Percentiles rank a stretch among this genome's conserved stretches.
Evolutionary conservation across 2,888 invertebrate species (phyloP).

Genomic region (Leptinotarsa peninsularis): DNA sequence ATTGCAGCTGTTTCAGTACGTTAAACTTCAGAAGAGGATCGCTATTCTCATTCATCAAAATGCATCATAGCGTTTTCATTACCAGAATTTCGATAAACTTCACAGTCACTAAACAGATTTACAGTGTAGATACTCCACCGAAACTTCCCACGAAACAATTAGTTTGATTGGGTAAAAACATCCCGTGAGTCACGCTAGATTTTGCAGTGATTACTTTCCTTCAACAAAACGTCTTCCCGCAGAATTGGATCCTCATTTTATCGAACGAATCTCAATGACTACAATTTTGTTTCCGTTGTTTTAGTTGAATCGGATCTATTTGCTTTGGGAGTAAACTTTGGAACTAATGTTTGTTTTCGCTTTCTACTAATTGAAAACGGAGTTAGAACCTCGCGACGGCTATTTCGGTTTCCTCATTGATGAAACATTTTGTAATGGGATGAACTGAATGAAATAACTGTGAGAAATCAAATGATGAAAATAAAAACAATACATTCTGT

Average conservation of each 20-base stretch:
- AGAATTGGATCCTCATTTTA: constrained; percentile 42
- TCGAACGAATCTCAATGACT: constrained; percentile 49
- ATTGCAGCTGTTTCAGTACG: no score
- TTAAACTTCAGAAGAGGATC: no score
- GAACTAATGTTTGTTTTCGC: constrained; percentile 35
- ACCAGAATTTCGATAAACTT: background rate
- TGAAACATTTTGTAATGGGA: no score
- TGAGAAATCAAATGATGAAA: no score
- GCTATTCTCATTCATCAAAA: background rate
- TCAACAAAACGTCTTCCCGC: constrained; percentile 42
- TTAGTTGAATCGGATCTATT: constrained; percentile 19
- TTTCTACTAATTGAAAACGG: constrained; percentile 13
- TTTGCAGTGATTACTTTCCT: constrained; percentile 47
- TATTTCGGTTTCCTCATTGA: background rate
- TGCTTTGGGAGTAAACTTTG: constrained; percentile 20
- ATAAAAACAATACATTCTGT: no score
- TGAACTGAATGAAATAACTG: no score
- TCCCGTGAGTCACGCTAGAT: constrained; percentile 47
- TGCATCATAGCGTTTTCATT: background rate
- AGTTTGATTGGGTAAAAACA: constrained; percentile 36
- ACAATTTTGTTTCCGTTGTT: constrained; percentile 37
- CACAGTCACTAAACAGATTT: constrained; percentile 12
- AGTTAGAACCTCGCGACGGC: background rate
- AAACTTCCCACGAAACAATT: constrained; percentile 29
- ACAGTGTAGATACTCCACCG: constrained; percentile 12